phyloP scores from a whole-genome alignment of 2,888 invertebrate genomes.

The Mantis religiosa region DNA sequence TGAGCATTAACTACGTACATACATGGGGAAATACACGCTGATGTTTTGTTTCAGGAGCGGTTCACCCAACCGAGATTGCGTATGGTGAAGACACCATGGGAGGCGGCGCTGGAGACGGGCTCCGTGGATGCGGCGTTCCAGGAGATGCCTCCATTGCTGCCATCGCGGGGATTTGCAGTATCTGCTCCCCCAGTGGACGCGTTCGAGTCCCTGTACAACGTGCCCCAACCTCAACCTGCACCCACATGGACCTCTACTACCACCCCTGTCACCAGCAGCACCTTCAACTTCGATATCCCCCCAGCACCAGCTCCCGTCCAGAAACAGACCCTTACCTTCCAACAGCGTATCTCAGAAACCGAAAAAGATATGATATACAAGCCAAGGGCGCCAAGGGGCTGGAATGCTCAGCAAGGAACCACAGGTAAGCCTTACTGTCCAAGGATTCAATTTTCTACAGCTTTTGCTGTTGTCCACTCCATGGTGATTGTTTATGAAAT shows the following conservation, averaged over 20 bases:
- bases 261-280: not conserved
- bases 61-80: constrained; percentile 55
- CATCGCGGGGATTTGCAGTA: constrained; percentile 27
- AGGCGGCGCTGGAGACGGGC: constrained; percentile 67
- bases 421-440: not conserved
- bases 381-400: constrained; percentile 49
- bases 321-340: not conserved
- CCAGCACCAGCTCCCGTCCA: not conserved
- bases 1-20: no score
- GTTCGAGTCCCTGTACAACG: constrained; percentile 5
- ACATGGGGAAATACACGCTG: not conserved
- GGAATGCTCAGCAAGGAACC: constrained; percentile 40
- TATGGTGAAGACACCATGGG: constrained; percentile 65
- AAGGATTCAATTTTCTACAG: no score
- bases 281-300: not conserved
- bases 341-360: not conserved
- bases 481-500: no score
- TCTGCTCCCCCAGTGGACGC: constrained; percentile 33
- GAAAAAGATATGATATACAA: constrained; percentile 42
- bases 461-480: no score
- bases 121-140: constrained; percentile 66
- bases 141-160: constrained; percentile 38
- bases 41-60: constrained; percentile 49
- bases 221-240: constrained; percentile 7
- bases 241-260: constrained; percentile 18